Evolutionary conservation across 2,888 invertebrate species (phyloP).

Genomic region (Slavum lentiscoides): DNA sequence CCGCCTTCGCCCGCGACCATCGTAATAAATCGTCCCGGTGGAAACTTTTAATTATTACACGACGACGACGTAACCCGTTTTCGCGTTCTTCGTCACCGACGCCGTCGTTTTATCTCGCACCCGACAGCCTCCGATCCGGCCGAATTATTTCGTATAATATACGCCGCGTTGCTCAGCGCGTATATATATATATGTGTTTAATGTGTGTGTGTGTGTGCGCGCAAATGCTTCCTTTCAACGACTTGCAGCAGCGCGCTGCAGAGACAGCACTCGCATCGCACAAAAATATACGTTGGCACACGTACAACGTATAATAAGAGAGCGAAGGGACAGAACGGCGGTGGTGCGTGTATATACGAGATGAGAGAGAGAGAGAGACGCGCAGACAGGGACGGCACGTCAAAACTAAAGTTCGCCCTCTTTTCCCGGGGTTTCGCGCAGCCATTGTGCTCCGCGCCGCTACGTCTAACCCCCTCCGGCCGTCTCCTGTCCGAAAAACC

Average conservation of each 20-base stretch:
- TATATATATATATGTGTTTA: background rate
- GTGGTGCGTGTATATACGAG: too few relatives aligned
- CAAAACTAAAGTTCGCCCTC: constrained; percentile 53
- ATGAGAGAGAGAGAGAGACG: too few relatives aligned
- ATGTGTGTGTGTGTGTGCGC: background rate
- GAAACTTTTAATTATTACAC: constrained; percentile 42
- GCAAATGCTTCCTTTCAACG: constrained; percentile 33
- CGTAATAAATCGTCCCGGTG: constrained; percentile 41
- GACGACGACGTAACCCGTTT: background rate
- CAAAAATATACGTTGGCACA: constrained; percentile 25
- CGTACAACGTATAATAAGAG: constrained; percentile 3
- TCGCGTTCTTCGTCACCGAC: background rate
- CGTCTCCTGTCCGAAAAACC: constrained; percentile 47
- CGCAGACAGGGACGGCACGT: constrained; percentile 31
- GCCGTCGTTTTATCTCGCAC: too few relatives aligned
- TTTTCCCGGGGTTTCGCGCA: constrained; percentile 46
- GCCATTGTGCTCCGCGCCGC: constrained; percentile 47
- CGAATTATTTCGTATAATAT: too few relatives aligned
- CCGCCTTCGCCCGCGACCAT: background rate
- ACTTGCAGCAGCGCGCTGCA: background rate
- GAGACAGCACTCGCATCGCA: background rate
- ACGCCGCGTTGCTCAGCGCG: background rate
- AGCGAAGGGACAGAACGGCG: background rate
- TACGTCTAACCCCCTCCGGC: background rate
- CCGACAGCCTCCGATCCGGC: too few relatives aligned